Evolutionary conservation across 2,113 vertebrate genomes (phyloP).

Genomic region (Sinocyclocheilus maitianheensis): DNA sequence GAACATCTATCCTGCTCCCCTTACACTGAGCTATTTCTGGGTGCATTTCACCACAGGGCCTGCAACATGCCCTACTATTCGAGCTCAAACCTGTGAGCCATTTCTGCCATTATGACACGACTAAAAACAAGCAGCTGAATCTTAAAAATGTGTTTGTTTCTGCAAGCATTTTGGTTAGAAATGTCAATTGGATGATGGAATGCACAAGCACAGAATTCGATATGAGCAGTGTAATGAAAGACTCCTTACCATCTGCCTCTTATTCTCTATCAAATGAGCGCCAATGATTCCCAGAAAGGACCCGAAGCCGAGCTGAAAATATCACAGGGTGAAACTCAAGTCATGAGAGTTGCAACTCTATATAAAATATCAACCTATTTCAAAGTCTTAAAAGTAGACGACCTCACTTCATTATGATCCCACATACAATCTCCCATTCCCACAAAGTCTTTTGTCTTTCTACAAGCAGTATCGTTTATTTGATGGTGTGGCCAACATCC

Average conservation of each 20-base stretch:
- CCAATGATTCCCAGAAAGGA: conserved; percentile 98
- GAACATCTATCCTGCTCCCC: conserved; percentile 70
- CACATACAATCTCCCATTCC: not conserved
- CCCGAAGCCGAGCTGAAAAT: conserved; percentile 93
- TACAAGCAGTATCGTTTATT: not conserved
- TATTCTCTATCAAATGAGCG: conserved; percentile 96
- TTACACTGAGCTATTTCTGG: conserved; percentile 77
- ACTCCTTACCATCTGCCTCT: conserved; percentile 97
- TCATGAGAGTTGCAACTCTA: conserved; percentile 45
- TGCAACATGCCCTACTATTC: conserved; percentile 56
- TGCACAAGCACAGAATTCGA: conserved; percentile 35
- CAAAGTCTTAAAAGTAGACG: not conserved
- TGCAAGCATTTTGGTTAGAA: not conserved
- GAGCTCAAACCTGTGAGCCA: conserved; percentile 36
- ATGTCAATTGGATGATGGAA: not conserved
- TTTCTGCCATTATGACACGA: conserved; percentile 2
- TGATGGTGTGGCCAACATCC: not conserved
- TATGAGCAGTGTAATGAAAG: conserved; percentile 59
- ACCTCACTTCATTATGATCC: not conserved
- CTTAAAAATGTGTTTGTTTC: not conserved
- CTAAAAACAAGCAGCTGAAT: conserved; percentile 10
- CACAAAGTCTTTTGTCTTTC: not conserved
- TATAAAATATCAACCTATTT: not conserved
- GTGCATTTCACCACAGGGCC: conserved; percentile 56
- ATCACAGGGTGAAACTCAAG: conserved; percentile 53